Evolutionary conservation across 2,797 vertebrate species (phyloP), one percentile per base, ranked within the genome.

Genomic region (Kryptopterus vitreolus): DNA sequence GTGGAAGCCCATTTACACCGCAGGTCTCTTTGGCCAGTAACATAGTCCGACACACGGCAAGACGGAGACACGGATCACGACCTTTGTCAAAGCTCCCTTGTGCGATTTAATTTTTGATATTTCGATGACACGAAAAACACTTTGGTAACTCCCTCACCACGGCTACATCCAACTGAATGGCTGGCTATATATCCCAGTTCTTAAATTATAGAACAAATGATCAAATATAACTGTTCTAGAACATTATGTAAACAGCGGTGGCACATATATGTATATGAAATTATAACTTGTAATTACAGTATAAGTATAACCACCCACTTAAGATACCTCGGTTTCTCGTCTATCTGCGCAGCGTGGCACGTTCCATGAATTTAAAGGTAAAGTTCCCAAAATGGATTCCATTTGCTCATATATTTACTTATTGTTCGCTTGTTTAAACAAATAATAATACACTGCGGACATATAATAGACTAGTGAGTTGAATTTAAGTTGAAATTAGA

Each of bases 301-400:
- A 68, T 61, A 35, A 29, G 31, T 46, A 58, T 31, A 33, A 63
- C 43, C 48, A 69, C 15, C 55, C 70, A 75, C 76, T 24, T 33
- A 35, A 79, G 76, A 73, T 24, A 26, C 62, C 29, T 35, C 63
- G 43, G 55, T 55, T 48, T 55, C 77, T 81, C 77, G 87, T 84
- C 86, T 83, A 82, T 87, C 85, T 85, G 87, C 87, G 87, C 88
- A 89, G 84, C 78, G 4, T 15, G 20, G 8, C 48, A 85, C 87
- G 88, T 92, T 89, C 65, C 71, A 89, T 92, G 91, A 92, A 88
- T 90, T 26, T 91, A 43, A n/a, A 66, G 63, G 10, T 4, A 43
- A n/a, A 22, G 22, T 43, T 46, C 22, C 43, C 11, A 43, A 15
- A 12, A 5, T 66, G 35, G 31, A 33, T 7, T 62, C 61, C 31